Evolutionary conservation across 2,888 invertebrate species (phyloP).

Genomic region (Julus scandinavius): DNA sequence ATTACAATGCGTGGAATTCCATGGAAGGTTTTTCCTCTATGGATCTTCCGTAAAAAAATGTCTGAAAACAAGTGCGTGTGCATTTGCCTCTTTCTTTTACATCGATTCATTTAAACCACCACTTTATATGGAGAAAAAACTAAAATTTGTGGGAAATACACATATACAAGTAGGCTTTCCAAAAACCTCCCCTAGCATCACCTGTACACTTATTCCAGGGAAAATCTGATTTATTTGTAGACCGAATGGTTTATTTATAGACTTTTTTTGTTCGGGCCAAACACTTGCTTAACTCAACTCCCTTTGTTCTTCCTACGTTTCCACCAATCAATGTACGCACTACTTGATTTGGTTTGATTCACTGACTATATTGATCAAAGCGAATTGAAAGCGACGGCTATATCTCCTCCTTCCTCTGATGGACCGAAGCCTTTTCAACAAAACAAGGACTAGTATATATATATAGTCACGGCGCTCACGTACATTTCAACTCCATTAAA

Average conservation of each 20-base stretch:
- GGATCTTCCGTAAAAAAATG: too few relatives aligned
- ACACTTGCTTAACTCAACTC: neutral
- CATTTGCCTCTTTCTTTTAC: too few relatives aligned
- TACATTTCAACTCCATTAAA: conserved; percentile 8
- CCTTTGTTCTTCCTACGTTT: neutral
- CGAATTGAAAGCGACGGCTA: neutral
- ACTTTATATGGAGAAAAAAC: too few relatives aligned
- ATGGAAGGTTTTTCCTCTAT: too few relatives aligned
- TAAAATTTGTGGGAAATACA: too few relatives aligned
- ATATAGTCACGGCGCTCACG: too few relatives aligned
- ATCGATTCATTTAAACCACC: too few relatives aligned
- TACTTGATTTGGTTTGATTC: neutral
- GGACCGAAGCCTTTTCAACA: neutral
- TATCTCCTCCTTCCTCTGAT: neutral
- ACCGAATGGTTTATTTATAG: conserved; percentile 18
- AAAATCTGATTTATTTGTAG: neutral
- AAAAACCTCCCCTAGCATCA: neutral
- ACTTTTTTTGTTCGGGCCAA: neutral
- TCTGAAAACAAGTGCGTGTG: too few relatives aligned
- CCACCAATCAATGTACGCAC: neutral
- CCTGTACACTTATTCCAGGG: neutral
- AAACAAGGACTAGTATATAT: neutral
- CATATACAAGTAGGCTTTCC: too few relatives aligned
- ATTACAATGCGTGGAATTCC: too few relatives aligned
- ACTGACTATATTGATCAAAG: conserved; percentile 20